Conservation (phyloP, 2,888 invertebrate genomes). For the Spisula subtruncata region DNA sequence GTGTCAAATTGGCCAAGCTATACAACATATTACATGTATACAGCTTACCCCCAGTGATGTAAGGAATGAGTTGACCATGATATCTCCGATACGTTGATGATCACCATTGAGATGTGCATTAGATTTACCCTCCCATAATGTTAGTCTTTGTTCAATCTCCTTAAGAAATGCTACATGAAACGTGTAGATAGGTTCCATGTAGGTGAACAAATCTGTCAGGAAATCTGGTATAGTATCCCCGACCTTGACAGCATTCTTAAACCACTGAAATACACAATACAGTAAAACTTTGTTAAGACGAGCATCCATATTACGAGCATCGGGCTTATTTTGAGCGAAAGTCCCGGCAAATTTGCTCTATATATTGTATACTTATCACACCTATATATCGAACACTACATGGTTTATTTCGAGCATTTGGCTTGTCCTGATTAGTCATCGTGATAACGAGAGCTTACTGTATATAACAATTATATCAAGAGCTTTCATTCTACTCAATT, state of each 20-base stretch:
- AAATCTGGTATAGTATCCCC: slow-evolving; percentile 90
- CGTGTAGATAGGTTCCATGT: slow-evolving; percentile 92
- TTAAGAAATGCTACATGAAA: slow-evolving; percentile 94
- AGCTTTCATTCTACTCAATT: not conserved
- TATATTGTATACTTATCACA: too few relatives aligned
- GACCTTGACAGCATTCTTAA: slow-evolving; percentile 91
- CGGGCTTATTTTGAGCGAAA: too few relatives aligned
- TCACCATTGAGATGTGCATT: slow-evolving; percentile 88
- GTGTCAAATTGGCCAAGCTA: too few relatives aligned
- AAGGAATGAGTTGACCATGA: slow-evolving; percentile 90
- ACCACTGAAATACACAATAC: slow-evolving; percentile 90
- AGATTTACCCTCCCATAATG: slow-evolving; percentile 92
- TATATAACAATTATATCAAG: not conserved
- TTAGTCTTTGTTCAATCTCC: slow-evolving; percentile 93
- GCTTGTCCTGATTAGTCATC: too few relatives aligned
- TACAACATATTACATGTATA: too few relatives aligned
- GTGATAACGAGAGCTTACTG: too few relatives aligned
- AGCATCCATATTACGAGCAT: too few relatives aligned
- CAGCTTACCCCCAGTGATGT: slow-evolving; percentile 70
- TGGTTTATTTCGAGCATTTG: too few relatives aligned
- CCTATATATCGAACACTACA: too few relatives aligned
- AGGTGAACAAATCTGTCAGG: slow-evolving; percentile 89
- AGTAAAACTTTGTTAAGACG: too few relatives aligned
- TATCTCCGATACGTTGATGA: slow-evolving; percentile 92
- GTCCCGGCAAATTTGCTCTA: too few relatives aligned